Conservation (phyloP, 2,113 vertebrate species). For the Smithornis capensis region DNA sequence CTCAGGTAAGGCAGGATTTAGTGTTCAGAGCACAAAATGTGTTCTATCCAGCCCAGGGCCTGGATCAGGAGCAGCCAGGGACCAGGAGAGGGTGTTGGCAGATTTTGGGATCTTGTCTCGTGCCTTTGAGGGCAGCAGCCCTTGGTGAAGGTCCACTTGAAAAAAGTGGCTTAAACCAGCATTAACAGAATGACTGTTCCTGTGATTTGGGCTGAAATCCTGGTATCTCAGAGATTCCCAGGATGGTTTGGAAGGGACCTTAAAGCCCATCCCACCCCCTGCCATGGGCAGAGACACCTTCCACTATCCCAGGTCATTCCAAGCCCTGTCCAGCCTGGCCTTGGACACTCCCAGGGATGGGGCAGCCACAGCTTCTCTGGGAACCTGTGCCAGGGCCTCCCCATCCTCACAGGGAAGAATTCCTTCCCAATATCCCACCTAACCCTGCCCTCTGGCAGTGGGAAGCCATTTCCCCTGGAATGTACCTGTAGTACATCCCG, state of each 20-base stretch:
- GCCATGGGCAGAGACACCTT: neutral
- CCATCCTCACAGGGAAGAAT: neutral
- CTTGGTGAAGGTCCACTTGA: neutral
- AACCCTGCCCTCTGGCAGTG: neutral
- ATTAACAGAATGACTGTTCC: neutral
- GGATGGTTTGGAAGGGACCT: neutral
- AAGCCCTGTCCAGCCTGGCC: rapidly evolving
- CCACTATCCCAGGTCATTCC: neutral
- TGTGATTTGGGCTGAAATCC: neutral
- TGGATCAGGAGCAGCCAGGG: neutral
- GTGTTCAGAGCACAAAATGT: neutral
- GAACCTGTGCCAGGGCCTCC: neutral
- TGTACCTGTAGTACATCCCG: neutral
- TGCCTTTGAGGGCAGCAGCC: neutral
- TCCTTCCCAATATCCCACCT: neutral
- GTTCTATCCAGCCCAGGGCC: neutral
- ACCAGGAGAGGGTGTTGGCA: neutral
- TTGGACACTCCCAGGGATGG: neutral
- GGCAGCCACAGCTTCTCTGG: neutral
- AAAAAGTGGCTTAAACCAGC: neutral
- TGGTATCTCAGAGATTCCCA: neutral
- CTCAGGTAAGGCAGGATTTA: neutral
- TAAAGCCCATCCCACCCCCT: neutral
- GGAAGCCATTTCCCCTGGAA: neutral
- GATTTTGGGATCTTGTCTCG: neutral